Evolutionary conservation across 2,797 vertebrate species (phyloP), one percentile per base, ranked within the genome.

Genomic region (Galago senegalensis): DNA sequence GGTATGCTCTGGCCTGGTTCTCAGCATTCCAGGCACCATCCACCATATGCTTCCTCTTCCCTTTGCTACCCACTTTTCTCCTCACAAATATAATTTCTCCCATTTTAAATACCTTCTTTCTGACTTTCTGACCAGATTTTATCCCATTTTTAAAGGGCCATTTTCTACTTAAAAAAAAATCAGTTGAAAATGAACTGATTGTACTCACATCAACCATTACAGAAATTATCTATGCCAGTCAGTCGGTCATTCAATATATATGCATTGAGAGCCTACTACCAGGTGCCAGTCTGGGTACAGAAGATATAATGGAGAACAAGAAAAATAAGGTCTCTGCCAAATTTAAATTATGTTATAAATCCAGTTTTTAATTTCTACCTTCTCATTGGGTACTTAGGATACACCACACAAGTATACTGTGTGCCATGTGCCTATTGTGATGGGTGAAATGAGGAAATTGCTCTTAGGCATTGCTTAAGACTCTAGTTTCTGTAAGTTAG

Each of bases 1-100:
- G 8, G 5, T 31, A 4, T 12, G 20, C 7, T 34, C 1, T 5
- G 46, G 46, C 0, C 3, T n/a, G 1, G 34, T 43, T 61, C 49
- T 67, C 46, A n/a, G 6, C 14, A 58, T 75, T 69, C 5, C 34
- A 46, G 37, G 21, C 40, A 2, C 3, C 5, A 2, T 6, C 1
- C 8, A 12, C 17, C 5, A 40, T 1, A 8, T 11, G 16, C n/a
- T 67, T 29, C 60, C 5, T 67, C 40, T 4, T 85, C 46, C 25
- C 18, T 34, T 9, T 9, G 25, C 31, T 46, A 31, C 16, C 25
- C 9, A 27, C 40, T 46, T 81, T 61, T 37, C 27, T 77, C 16
- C 21, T 75, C 43, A 61, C 0, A 40, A 13, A 20, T 11, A 69
- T 3, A 11, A 56, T 70, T 87, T 90, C 46, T 40, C 75, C n/a